phyloP scores from a whole-genome alignment of 2,113 vertebrate species.

The Sakesphorus luctuosus region DNA sequence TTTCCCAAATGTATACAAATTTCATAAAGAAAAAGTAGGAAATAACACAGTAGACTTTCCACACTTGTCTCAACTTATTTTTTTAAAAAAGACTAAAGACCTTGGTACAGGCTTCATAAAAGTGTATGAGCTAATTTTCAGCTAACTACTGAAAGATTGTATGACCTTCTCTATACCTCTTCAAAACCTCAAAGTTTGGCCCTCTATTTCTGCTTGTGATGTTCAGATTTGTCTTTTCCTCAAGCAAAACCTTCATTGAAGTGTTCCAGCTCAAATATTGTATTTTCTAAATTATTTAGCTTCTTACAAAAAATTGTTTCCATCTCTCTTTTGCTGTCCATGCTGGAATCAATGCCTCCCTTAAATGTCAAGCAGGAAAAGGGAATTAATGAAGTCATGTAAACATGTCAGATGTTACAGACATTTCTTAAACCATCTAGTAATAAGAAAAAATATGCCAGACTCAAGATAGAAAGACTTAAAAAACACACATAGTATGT shows the following conservation, averaged over 20 bases:
- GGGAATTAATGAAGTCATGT: neutral
- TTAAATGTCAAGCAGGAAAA: neutral
- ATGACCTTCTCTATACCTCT: neutral
- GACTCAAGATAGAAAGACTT: neutral
- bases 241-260: neutral
- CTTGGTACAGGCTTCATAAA: neutral
- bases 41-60: neutral
- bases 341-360: neutral
- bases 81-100: neutral
- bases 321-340: neutral
- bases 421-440: neutral
- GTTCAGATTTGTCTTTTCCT: constrained; percentile 16
- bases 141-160: neutral
- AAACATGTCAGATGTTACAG: neutral
- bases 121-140: neutral
- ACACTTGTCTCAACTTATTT: neutral
- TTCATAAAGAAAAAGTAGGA: neutral
- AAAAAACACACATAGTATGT: accelerated
- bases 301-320: neutral
- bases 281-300: neutral
- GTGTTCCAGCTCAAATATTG: neutral
- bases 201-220: neutral
- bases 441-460: neutral
- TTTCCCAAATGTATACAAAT: neutral
- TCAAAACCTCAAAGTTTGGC: neutral